Conservation (phyloP, 2,113 vertebrate genomes). For the Limanda limanda region DNA sequence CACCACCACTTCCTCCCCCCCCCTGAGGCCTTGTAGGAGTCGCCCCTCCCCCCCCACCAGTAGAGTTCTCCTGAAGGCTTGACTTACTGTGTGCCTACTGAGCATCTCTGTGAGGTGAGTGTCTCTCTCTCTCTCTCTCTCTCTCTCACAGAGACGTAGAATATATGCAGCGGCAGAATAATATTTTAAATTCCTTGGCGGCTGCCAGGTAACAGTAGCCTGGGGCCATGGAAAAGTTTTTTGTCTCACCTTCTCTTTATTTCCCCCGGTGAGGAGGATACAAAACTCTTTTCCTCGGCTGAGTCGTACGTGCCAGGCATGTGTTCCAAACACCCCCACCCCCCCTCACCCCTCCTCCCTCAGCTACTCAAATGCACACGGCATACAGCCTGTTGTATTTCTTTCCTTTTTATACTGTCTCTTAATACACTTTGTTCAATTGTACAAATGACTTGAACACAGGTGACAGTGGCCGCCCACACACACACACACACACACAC, state of each 20-base stretch:
- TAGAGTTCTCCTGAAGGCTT: slow-evolving; percentile 56
- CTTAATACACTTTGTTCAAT: slow-evolving; percentile 49
- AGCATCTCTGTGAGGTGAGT: slow-evolving; percentile 43
- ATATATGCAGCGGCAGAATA: slow-evolving; percentile 75
- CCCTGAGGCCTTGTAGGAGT: slow-evolving; percentile 57
- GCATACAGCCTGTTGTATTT: slow-evolving; percentile 33
- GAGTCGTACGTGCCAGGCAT: slow-evolving; percentile 80
- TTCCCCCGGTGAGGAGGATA: slow-evolving; percentile 81
- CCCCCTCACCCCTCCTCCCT: slow-evolving; percentile 41
- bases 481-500: too few species aligned
- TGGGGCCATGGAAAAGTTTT: slow-evolving; percentile 76
- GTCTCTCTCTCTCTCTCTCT: slow-evolving; percentile 59
- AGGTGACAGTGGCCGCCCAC: slow-evolving; percentile 41
- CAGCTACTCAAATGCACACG: slow-evolving; percentile 56
- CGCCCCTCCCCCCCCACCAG: slow-evolving; percentile 20
- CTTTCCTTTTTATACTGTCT: slow-evolving; percentile 34
- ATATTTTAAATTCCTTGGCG: slow-evolving; percentile 81
- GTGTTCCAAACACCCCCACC: slow-evolving; percentile 66
- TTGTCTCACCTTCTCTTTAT: slow-evolving; percentile 82
- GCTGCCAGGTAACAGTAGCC: slow-evolving; percentile 79
- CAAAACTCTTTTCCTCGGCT: slow-evolving; percentile 77
- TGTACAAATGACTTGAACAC: slow-evolving; percentile 34
- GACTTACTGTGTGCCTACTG: slow-evolving; percentile 24
- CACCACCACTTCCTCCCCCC: slow-evolving; percentile 43
- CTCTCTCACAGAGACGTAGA: slow-evolving; percentile 54